These are phyloP conservation scores for Aelia acuminata DNA, from an alignment of 2,888 invertebrate species.

Conservation along the genomic window DNA sequence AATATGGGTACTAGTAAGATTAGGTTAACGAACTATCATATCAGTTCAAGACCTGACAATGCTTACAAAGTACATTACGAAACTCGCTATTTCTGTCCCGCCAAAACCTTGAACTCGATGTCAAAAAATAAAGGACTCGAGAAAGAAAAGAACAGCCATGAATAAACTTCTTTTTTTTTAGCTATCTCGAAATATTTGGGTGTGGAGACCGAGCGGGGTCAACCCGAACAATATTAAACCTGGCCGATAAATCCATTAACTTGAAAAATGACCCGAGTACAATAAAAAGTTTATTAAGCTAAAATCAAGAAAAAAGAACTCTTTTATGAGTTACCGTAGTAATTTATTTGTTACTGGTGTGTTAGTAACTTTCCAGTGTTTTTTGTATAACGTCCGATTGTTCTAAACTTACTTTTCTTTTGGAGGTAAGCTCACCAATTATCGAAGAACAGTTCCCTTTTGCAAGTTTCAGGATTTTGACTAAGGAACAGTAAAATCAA, in stretches of 20 bases:
- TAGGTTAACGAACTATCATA: neutral
- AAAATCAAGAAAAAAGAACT: no score
- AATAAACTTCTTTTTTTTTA: slow-evolving; percentile 5
- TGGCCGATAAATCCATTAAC: neutral
- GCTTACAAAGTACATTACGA: neutral
- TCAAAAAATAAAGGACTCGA: neutral
- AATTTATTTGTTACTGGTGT: no score
- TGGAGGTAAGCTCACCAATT: no score
- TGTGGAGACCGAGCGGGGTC: neutral
- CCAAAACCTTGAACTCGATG: neutral
- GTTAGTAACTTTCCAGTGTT: no score
- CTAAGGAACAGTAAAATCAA: no score
- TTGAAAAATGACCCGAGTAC: neutral
- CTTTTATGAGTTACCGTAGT: no score
- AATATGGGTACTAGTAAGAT: no score
- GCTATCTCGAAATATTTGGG: neutral
- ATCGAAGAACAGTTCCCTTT: no score
- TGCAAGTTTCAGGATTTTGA: no score
- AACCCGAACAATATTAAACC: neutral
- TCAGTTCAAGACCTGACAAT: neutral
- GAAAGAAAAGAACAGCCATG: neutral
- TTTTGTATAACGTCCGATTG: no score
- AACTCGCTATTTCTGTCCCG: neutral
- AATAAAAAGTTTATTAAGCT: neutral
- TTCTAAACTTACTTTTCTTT: no score